Evolutionary conservation across 2,888 invertebrate genomes (phyloP), one percentile per base, ranked within the genome.

Genomic region (Lypha dubia): DNA sequence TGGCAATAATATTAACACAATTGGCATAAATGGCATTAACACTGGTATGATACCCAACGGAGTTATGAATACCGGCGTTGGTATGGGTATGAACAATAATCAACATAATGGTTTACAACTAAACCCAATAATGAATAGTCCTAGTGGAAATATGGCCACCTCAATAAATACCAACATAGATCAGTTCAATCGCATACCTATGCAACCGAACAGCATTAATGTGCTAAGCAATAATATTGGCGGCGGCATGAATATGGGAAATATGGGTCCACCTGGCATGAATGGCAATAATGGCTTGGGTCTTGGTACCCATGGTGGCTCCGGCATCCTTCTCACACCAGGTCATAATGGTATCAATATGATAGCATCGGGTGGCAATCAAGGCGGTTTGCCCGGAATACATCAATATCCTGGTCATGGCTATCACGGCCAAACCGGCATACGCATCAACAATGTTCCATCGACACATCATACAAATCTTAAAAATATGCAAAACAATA

Each of bases 141-240:
- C 84, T 51, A 82, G 86, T 74, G 87, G 87, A 63, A 86, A 87
- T 75, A 86, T 86, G 80, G 90, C 90, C 58, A 90, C 91, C 51
- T 91, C 92, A 62, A 91, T 91, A 49, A 92, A 92, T 83, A 91
- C 92, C 63, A 91, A 92, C 84, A 91, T 92, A 76, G 92, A 92
- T 88, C 92, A 92, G 86, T 92, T 89, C 58, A 92, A 92, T 87
- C 91, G 92, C 53, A 91, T 92, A 87, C 91, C 92, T 56, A 88
- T 91, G 49, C 90, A 91, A 86, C 89, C 91, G 68, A 90, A 91
- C 51, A 79, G 86, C 71, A 84, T 86, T 67, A 86, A 84, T 76
- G 87, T 89, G 41, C 86, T 90, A 22, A 88, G 88, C n/a, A 90
- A 88, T 82, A 90, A 88, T 79, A 88, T 89, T 49, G 89, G 89